Percentiles rank a stretch among this genome's conserved stretches.
These are phyloP conservation scores for Tachuris rubrigastra DNA, from an alignment of 2,113 vertebrate genomes.

Conservation along the genomic window DNA sequence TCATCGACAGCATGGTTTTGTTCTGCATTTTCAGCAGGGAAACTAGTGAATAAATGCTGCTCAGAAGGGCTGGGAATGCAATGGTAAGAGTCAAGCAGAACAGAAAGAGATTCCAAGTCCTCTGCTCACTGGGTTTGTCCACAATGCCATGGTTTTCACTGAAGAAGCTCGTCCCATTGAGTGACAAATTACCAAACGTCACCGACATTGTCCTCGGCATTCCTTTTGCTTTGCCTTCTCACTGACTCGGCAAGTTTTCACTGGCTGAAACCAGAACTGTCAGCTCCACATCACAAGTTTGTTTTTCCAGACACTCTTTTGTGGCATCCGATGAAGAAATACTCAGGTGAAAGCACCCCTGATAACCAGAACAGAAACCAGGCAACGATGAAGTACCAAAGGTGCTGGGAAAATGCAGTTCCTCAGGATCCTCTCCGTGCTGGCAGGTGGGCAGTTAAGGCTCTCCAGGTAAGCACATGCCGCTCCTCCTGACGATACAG, in stretches of 20 bases:
- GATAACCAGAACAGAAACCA: conserved; percentile 4
- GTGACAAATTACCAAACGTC: conserved; percentile 49
- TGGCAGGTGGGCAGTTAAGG: not conserved
- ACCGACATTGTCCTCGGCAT: conserved; percentile 65
- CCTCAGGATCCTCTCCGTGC: not conserved
- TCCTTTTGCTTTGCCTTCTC: conserved; percentile 26
- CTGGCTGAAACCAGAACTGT: conserved; percentile 2
- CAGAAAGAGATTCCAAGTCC: conserved; percentile 75
- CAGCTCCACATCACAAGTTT: conserved; percentile 50
- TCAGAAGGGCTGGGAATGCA: conserved; percentile 77
- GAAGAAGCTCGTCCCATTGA: conserved; percentile 78
- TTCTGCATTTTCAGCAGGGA: conserved; percentile 80
- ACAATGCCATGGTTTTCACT: conserved; percentile 54
- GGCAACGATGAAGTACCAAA: not conserved
- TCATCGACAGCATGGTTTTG: conserved; percentile 81
- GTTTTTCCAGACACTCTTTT: not conserved
- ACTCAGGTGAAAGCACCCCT: not conserved
- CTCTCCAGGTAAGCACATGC: conserved; percentile 1
- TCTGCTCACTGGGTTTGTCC: conserved; percentile 67
- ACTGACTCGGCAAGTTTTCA: conserved; percentile 48
- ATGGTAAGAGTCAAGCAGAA: conserved; percentile 83
- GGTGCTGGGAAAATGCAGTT: not conserved
- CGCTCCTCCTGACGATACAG: not conserved
- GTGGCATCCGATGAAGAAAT: not conserved
- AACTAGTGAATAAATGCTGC: conserved; percentile 86